Percentiles rank a stretch among this genome's conserved stretches.
Evolutionary conservation across 2,888 invertebrate species (phyloP).

Genomic region (Eubasilissa splendida): DNA sequence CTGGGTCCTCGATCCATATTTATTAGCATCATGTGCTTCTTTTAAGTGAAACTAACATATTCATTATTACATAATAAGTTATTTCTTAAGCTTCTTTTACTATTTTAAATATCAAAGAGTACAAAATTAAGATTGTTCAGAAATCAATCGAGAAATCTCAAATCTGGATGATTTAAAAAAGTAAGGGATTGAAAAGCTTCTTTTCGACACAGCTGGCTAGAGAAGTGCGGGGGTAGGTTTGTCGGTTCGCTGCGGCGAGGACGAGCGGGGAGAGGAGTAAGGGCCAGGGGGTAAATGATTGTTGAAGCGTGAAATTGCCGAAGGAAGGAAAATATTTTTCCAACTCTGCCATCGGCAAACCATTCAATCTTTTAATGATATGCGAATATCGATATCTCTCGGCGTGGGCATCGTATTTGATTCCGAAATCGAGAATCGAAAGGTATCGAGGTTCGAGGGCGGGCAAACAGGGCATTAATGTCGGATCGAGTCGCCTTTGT

Average conservation of each 20-base stretch:
- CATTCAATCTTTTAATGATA: slow-evolving; percentile 49
- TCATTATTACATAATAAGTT: too few species aligned
- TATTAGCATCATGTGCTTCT: too few species aligned
- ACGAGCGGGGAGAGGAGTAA: not conserved
- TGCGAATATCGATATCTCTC: slow-evolving; percentile 41
- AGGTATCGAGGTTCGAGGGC: not conserved
- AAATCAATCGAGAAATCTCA: slow-evolving; percentile 16
- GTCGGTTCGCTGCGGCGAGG: not conserved
- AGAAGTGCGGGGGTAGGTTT: not conserved
- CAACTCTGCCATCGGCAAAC: slow-evolving; percentile 30
- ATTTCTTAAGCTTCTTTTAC: too few species aligned
- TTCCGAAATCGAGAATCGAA: slow-evolving; percentile 32
- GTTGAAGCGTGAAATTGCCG: slow-evolving; percentile 46
- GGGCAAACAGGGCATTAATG: slow-evolving; percentile 37
- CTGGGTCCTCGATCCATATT: too few species aligned
- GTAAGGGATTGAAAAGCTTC: not conserved
- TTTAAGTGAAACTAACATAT: too few species aligned
- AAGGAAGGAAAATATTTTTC: slow-evolving; percentile 48
- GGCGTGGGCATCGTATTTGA: slow-evolving; percentile 13
- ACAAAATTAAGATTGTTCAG: not conserved
- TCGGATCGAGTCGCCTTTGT: slow-evolving; percentile 26
- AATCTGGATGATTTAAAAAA: not conserved
- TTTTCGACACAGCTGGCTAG: not conserved
- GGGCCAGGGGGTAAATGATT: slow-evolving; percentile 37
- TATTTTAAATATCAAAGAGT: not conserved